phyloP scores from a whole-genome alignment of 2,113 vertebrate genomes.

The Grantiella picta region DNA sequence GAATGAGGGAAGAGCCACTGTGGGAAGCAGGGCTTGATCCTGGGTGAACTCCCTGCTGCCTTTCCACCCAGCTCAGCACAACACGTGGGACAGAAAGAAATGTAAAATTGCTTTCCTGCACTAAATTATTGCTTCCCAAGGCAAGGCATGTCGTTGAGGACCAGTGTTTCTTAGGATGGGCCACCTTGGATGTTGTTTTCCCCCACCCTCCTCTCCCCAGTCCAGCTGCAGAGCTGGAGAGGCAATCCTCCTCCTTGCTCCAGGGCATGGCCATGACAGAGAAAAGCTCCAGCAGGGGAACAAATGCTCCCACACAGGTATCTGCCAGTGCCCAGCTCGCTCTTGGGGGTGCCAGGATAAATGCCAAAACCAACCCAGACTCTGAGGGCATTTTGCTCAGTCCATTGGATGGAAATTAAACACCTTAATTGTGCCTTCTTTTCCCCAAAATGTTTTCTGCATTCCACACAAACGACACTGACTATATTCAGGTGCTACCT shows the following conservation, averaged over 20 bases:
- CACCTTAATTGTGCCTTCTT: neutral
- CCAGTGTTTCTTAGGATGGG: neutral
- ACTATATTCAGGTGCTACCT: neutral
- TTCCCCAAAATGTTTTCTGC: neutral
- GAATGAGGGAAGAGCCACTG: fast-evolving
- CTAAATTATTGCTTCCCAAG: neutral
- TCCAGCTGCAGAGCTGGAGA: neutral
- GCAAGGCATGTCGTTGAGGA: neutral
- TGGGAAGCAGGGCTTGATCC: fast-evolving
- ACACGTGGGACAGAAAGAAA: fast-evolving
- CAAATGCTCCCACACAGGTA: neutral
- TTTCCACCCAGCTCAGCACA: neutral
- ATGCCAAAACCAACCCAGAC: neutral
- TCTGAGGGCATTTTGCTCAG: fast-evolving
- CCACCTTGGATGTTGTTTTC: neutral
- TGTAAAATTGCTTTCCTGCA: neutral
- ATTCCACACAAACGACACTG: neutral
- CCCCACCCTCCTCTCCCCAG: neutral
- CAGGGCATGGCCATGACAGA: neutral
- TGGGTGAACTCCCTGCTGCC: neutral
- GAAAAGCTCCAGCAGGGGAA: neutral
- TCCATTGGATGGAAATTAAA: neutral
- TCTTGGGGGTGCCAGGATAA: neutral
- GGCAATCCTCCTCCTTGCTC: neutral
- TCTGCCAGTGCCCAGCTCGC: neutral